Evolutionary conservation across 2,113 vertebrate species (phyloP), one percentile per base, ranked within the genome.

Genomic region (Notechis scutatus): DNA sequence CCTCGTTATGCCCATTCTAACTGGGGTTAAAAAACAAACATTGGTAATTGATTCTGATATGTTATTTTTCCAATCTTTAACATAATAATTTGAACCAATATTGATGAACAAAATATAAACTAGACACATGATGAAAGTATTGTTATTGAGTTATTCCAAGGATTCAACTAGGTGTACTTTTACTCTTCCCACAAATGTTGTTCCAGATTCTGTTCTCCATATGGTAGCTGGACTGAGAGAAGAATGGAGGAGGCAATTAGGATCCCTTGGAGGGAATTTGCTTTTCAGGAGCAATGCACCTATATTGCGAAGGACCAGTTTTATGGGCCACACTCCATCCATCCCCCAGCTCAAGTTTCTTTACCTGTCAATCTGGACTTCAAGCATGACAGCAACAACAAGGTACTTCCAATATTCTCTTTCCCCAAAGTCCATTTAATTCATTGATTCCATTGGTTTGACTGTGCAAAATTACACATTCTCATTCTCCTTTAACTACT

Each of bases 241-340:
- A 81, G 7, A 0, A 92, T 93, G 94, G 90, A 89, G 21, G 81
- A 69, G 59, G 69, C 91, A 91, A 88, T 93, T 26, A 24, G 42
- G 90, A 74, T 92, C 29, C 95, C 88, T 39, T 93, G 89, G 95
- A 92, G 91, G 14, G 87, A 54, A 85, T 92, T 5, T 93, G 92
- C 92, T 90, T 93, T 1, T 81, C 57, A 93, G 89, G 93, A 94
- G 90, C 93, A 81, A 45, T 95, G 95, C 93, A 93, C 93, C 10
- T 94, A 93, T 92, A 42, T 61, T 2, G 5, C 85, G 89, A 92
- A 93, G 39, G 52, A 94, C 86, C 94, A 93, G 92, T 64, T n/a
- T 21, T 89, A 15, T 10, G 61, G 92, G 10, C 50, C 11, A 74
- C 69, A 91, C 20, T 64, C 88, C 57, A 0, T 1, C 2, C 56